These are phyloP conservation scores for Dysmachus trigonus DNA, from an alignment of 2,888 invertebrate genomes.

Conservation along the genomic window DNA sequence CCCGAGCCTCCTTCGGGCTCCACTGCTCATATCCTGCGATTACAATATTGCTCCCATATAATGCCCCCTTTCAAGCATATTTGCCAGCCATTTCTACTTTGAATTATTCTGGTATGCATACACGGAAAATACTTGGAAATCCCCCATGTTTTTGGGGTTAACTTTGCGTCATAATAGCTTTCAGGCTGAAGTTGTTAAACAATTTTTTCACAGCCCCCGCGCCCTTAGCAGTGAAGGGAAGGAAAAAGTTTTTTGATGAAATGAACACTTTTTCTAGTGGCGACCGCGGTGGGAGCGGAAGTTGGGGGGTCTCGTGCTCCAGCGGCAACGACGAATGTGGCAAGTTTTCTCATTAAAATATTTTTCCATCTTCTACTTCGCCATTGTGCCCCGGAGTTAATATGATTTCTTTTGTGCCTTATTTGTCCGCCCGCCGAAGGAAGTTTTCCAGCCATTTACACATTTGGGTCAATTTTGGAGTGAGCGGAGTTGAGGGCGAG, in stretches of 20 bases:
- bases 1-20: neutral
- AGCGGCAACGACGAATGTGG: neutral
- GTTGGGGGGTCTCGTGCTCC: neutral
- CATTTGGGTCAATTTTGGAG: neutral
- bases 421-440: neutral
- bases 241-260: neutral
- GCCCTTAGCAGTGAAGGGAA: neutral
- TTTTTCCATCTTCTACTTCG: neutral
- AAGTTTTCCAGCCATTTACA: neutral
- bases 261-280: neutral
- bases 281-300: neutral
- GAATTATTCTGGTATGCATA: constrained; percentile 14
- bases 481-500: neutral
- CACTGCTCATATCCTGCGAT: neutral
- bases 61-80: neutral
- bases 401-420: neutral
- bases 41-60: neutral
- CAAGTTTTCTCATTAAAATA: neutral
- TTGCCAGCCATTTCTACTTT: neutral
- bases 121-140: constrained; percentile 20
- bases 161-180: neutral
- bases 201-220: neutral
- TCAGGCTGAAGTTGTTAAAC: neutral
- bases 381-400: neutral
- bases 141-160: neutral